phyloP scores from a whole-genome alignment of 2,797 vertebrate genomes.

The Thaleichthys pacificus region DNA sequence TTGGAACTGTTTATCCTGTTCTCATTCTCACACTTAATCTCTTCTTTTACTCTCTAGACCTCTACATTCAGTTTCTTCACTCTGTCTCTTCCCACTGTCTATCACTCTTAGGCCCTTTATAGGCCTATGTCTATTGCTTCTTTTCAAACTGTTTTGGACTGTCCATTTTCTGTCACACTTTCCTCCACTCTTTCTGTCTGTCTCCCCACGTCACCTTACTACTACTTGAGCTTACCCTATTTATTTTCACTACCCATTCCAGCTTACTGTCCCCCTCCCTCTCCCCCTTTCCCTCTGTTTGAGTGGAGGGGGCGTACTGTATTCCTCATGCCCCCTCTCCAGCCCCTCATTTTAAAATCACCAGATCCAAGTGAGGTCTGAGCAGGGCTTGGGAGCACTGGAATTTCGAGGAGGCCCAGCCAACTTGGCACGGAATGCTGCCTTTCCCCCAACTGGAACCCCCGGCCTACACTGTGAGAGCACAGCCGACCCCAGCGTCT shows the following conservation, averaged over 20 bases:
- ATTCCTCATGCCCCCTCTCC: conserved; percentile 70
- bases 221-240: conserved; percentile 15
- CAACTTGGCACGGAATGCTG: conserved; percentile 73
- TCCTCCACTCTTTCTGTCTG: conserved; percentile 29
- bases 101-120: too few species aligned
- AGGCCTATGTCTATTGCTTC: not conserved
- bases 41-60: not conserved
- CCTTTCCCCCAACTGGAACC: conserved; percentile 73
- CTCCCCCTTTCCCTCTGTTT: conserved; percentile 55
- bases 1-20: conserved; percentile 20
- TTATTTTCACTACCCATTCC: not conserved
- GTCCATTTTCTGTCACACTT: conserved; percentile 28
- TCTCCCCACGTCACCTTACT: not conserved
- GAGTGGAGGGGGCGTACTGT: conserved; percentile 56
- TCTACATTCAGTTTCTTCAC: too few species aligned
- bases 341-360: conserved; percentile 75
- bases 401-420: conserved; percentile 62
- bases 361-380: conserved; percentile 69
- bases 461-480: conserved; percentile 69
- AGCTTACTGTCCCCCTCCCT: not conserved
- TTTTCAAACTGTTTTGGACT: conserved; percentile 27
- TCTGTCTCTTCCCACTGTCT: not conserved
- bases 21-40: conserved; percentile 10
- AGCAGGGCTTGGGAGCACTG: conserved; percentile 68
- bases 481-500: conserved; percentile 15